Base-by-base conservation (phyloP, 2,888 invertebrate species). In the Zelleria hepariella region DNA sequence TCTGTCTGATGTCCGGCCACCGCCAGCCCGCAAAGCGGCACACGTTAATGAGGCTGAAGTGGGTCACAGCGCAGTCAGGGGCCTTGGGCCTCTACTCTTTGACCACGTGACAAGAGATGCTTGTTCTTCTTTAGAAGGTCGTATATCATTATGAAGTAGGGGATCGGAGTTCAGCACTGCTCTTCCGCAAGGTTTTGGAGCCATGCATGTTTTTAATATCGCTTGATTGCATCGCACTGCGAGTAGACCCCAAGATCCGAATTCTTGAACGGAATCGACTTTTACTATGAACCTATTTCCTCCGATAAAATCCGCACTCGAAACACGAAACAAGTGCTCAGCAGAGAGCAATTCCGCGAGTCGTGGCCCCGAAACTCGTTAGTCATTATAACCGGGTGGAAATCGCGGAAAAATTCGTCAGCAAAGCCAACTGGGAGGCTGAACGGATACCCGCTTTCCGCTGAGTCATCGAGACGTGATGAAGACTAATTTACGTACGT, bases 31-130 rank as follows among this genome's bases (percentile, higher is more conserved):
- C 32, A 42, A 42, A 42, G 32, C 32, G 32, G 3, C 15, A n/a
- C n/a, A 77, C 81, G 74, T 77, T 83, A 83, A 84, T 84, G 83
- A 83, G 80, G 67, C 64, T 64, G 53, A 61, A 60, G 53, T 62
- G 58, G 62, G 62, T 60, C 62, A 42, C 15, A 52, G 52, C 48
- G 56, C 70, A 79, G 54, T 59, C 47, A 54, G 32, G 15, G 32
- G 15, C 32, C 10, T 3, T 42, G 32, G 54, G 15, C 25, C 54
- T 25, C 25, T 24, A 54, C 32, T 42, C 32, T 42, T 10, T 15
- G 32, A 42, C 15, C 32, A 42, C 10, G 10, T 10, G 15, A 42
- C 32, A 42, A 15, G 2, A 42, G 15, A 15, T 15, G 10, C 1
- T 10, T 10, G 2, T 7, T 3, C 2, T 10, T 10, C 32, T 4